Percentiles rank a stretch among this genome's conserved stretches.
phyloP scores from a whole-genome alignment of 2,888 invertebrate species.

The Nasonovia ribisnigri region DNA sequence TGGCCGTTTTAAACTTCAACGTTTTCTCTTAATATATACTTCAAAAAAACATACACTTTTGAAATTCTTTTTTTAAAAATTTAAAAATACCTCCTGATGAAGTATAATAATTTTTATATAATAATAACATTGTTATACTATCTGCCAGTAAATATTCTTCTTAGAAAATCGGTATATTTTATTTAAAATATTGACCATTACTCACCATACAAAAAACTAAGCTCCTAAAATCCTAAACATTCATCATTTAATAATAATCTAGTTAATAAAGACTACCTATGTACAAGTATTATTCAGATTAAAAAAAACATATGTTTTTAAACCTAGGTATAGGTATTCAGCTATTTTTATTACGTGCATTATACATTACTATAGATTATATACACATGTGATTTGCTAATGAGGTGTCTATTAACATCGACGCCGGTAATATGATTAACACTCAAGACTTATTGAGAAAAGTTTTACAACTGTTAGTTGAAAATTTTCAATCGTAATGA shows the following conservation, averaged over 20 bases:
- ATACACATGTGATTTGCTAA: too few relatives aligned
- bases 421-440: too few relatives aligned
- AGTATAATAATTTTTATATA: background rate
- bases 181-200: background rate
- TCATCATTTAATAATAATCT: background rate
- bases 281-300: background rate
- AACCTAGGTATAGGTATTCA: too few relatives aligned
- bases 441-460: background rate
- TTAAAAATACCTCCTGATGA: background rate
- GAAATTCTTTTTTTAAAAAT: too few relatives aligned
- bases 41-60: background rate
- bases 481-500: background rate
- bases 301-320: too few relatives aligned
- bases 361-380: too few relatives aligned
- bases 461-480: background rate
- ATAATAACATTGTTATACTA: background rate
- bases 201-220: background rate
- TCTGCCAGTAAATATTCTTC: background rate
- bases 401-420: too few relatives aligned
- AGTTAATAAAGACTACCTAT: background rate
- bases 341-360: too few relatives aligned
- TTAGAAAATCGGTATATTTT: background rate
- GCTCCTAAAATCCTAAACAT: background rate
- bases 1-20: background rate
- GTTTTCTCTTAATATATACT: background rate